phyloP scores from a whole-genome alignment of 2,797 vertebrate species.

The Spatula clypeata region DNA sequence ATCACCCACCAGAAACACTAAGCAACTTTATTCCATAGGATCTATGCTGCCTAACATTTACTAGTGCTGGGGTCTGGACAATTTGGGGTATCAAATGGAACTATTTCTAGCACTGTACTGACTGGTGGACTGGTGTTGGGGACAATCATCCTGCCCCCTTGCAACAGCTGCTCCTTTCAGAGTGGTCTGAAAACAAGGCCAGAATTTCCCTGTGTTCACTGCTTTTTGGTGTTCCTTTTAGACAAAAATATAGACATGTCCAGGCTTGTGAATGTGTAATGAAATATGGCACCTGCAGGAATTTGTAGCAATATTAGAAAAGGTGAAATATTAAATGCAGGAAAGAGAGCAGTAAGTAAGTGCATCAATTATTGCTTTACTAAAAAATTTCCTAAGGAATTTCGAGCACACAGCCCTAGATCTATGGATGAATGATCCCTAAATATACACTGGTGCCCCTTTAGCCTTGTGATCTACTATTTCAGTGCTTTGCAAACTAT shows the following conservation, averaged over 20 bases:
- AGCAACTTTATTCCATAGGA: not conserved
- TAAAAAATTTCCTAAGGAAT: not conserved
- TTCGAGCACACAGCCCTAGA: not conserved
- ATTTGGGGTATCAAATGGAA: not conserved
- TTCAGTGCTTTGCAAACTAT: not conserved
- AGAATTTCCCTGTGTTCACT: not conserved
- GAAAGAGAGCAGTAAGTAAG: not conserved
- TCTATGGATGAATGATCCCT: not conserved
- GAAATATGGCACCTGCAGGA: not conserved
- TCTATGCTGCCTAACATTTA: not conserved
- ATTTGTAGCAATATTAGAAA: not conserved
- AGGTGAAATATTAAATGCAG: not conserved
- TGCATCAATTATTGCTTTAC: not conserved
- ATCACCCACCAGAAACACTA: not conserved
- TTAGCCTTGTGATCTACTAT: not conserved
- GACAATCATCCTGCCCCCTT: not conserved
- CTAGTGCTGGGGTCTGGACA: not conserved
- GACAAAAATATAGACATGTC: not conserved
- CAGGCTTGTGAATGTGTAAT: not conserved
- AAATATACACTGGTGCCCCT: not conserved
- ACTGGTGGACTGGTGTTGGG: not conserved
- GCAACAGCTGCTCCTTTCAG: not conserved
- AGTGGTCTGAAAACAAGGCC: not conserved
- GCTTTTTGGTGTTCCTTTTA: not conserved
- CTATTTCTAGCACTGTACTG: not conserved